A percentile compares a stretch with the other conserved stretches of the same genome.
phyloP scores from a whole-genome alignment of 2,888 invertebrate species.

The Idaea biselata region DNA sequence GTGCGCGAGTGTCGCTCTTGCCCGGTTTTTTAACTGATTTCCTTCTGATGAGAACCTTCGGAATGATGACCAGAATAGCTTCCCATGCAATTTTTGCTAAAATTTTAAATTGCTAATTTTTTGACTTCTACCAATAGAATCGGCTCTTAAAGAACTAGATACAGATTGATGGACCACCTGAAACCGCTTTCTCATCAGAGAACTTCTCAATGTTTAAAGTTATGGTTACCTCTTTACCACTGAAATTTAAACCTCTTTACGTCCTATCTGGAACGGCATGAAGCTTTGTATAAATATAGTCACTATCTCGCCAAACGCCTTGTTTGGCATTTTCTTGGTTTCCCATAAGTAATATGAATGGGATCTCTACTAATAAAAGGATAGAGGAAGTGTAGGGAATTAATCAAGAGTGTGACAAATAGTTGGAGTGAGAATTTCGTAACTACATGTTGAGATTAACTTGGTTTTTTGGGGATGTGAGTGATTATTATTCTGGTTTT shows the following conservation, averaged over 20 bases:
- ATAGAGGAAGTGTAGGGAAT: slow-evolving; percentile 6
- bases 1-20: no score
- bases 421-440: slow-evolving; percentile 1
- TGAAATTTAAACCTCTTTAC: background rate
- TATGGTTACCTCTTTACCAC: background rate
- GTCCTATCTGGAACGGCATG: background rate
- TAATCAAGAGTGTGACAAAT: slow-evolving; percentile 7
- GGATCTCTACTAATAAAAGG: background rate
- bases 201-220: no score
- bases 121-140: no score
- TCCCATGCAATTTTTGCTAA: no score
- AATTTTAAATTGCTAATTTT: no score
- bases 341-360: background rate
- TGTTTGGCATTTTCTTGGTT: background rate
- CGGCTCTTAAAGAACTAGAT: no score
- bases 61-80: no score
- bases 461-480: background rate
- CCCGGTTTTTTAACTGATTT: no score
- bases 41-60: background rate
- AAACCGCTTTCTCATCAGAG: no score
- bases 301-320: background rate
- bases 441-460: background rate
- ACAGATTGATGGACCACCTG: background rate
- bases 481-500: background rate
- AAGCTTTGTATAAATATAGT: background rate